phyloP scores from a whole-genome alignment of 2,797 vertebrate species.

The Serranus cabrilla region DNA sequence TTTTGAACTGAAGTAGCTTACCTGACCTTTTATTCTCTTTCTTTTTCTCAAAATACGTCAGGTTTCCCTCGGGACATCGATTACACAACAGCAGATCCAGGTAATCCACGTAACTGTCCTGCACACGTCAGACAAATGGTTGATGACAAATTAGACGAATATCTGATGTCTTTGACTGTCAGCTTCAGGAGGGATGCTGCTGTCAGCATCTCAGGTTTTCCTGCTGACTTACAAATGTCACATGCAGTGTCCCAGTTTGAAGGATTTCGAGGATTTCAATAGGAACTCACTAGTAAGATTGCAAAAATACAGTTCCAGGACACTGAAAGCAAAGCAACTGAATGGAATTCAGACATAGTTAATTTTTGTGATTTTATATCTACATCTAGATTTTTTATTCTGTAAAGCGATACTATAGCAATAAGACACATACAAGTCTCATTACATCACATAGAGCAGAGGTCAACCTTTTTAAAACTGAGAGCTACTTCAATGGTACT shows the following conservation, averaged over 20 bases:
- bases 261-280: neutral
- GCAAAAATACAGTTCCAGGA: neutral
- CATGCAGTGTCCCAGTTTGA: neutral
- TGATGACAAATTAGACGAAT: too few species aligned
- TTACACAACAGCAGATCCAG: neutral
- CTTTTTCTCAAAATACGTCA: slow-evolving; percentile 8
- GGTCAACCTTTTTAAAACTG: too few species aligned
- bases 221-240: too few species aligned
- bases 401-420: neutral
- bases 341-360: neutral
- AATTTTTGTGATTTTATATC: neutral
- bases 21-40: slow-evolving; percentile 10
- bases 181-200: too few species aligned
- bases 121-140: too few species aligned
- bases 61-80: neutral
- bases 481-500: too few species aligned
- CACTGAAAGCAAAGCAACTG: neutral
- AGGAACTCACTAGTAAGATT: neutral
- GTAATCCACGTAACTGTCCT: neutral
- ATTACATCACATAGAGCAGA: neutral
- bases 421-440: neutral
- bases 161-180: too few species aligned
- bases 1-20: neutral
- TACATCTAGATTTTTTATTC: neutral
- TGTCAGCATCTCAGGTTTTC: too few species aligned